Conservation (phyloP, 1,140 invertebrate genomes). For the Nasonia giraulti region DNA sequence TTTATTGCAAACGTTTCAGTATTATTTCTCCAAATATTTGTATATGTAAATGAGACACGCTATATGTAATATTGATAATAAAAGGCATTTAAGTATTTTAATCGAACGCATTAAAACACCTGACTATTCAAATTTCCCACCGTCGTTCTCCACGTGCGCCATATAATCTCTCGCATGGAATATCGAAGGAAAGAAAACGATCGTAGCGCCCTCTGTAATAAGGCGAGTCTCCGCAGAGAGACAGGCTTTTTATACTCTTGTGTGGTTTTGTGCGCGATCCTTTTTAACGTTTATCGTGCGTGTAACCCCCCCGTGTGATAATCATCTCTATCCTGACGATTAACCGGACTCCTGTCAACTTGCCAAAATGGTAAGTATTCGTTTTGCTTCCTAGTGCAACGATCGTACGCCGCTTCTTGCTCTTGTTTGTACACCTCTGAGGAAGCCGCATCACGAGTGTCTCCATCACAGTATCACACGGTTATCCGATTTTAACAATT, state of each 20-base stretch:
- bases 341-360: not conserved
- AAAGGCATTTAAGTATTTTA: not conserved
- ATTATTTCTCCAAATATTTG: slow-evolving; percentile 2
- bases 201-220: not conserved
- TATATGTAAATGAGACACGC: not conserved
- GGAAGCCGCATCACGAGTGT: not conserved
- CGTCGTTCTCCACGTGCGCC: not conserved
- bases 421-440: not conserved
- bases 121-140: not conserved
- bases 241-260: not conserved
- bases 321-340: not conserved
- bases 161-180: no score
- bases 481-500: not conserved
- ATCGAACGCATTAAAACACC: not conserved
- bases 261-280: not conserved
- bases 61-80: slow-evolving; percentile 2
- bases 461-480: not conserved
- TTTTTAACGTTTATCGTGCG: not conserved
- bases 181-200: no score
- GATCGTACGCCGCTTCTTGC: not conserved
- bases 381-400: not conserved
- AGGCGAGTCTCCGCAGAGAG: not conserved
- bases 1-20: not conserved
- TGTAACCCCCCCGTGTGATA: not conserved
- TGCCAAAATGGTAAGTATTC: not conserved